Evolutionary conservation across 2,888 invertebrate genomes (phyloP), one percentile per base, ranked within the genome.

Genomic region (Leptopilina myrica): DNA sequence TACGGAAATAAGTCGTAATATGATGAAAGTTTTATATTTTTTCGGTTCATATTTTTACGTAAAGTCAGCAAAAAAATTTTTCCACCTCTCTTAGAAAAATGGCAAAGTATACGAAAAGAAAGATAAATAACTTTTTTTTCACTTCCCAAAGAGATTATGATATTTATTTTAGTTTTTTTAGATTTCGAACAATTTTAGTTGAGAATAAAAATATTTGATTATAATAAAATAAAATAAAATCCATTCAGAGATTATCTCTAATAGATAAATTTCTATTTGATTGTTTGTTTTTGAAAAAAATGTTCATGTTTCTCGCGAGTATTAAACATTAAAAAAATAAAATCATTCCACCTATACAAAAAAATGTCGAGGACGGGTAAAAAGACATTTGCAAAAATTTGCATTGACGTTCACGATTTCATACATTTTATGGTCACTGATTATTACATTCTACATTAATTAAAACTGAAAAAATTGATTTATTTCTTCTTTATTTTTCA

Each of bases 361-460:
- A 66, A 66, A 53, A 49, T 69, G 49, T 20, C 69, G 53, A 69
- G 69, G 14, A 69, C 69, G 26, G 49, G 12, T 49, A 69, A 67
- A 53, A 14, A 69, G 53, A 69, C 49, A 69, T 26, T 53, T 46
- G 53, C 53, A 53, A 69, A 69, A 26, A 69, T 69, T 69, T 69
- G 53, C 69, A 69, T 69, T 69, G 69, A 69, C 69, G 69, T 69
- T 20, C 26, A 26, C 15, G 26, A 49, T 69, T 20, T 69, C 49
- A 53, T 7, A 53, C 69, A 49, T 67, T 67, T 67, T 67, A 67
- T 20, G 14, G 20, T 53, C 53, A 53, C 7, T 53, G 69, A 67
- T 67, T 26, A 49, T 67, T 49, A 67, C 46, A 46, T 67, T 49
- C 20, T 12, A 26, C 49, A 20, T 67, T 2, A 46, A 67, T 49